A percentile compares a stretch with the other conserved stretches of the same genome.
These are phyloP conservation scores for Brachionus plicatilis DNA, from an alignment of 1,140 invertebrate genomes.

Conservation along the genomic window DNA sequence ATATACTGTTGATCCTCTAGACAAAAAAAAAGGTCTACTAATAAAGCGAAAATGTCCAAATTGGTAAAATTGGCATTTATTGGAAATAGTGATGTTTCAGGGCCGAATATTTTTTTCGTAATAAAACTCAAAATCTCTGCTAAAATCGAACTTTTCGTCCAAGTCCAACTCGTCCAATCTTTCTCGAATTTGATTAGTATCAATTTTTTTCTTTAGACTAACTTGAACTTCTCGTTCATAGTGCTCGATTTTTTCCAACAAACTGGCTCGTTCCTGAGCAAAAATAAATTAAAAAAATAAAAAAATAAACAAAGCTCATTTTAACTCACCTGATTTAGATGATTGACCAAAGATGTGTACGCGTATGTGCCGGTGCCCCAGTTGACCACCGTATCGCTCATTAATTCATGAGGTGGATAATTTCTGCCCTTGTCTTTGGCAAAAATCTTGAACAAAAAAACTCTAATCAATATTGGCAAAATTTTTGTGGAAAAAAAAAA, in stretches of 20 bases:
- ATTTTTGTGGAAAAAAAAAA: too few species aligned
- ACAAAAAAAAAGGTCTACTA: background rate
- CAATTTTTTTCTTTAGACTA: background rate
- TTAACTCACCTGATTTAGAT: slow-evolving; percentile 31
- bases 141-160: background rate
- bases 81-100: background rate
- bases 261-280: slow-evolving; percentile 14
- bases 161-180: slow-evolving; percentile 17
- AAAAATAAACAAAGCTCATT: background rate
- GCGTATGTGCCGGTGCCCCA: slow-evolving; percentile 37
- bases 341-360: slow-evolving; percentile 13
- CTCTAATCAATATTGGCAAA: background rate
- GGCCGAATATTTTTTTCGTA: background rate
- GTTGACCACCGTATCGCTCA: slow-evolving; percentile 1
- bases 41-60: background rate
- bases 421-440: slow-evolving; percentile 33
- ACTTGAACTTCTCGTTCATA: slow-evolving; percentile 33
- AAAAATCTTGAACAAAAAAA: background rate
- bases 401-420: slow-evolving; percentile 16
- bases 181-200: background rate
- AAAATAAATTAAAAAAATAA: background rate
- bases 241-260: slow-evolving; percentile 35
- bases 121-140: slow-evolving; percentile 30
- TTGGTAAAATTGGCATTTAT: background rate
- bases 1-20: background rate